Base-by-base conservation (phyloP, 2,888 invertebrate genomes). In the Amphipyra berbera region DNA sequence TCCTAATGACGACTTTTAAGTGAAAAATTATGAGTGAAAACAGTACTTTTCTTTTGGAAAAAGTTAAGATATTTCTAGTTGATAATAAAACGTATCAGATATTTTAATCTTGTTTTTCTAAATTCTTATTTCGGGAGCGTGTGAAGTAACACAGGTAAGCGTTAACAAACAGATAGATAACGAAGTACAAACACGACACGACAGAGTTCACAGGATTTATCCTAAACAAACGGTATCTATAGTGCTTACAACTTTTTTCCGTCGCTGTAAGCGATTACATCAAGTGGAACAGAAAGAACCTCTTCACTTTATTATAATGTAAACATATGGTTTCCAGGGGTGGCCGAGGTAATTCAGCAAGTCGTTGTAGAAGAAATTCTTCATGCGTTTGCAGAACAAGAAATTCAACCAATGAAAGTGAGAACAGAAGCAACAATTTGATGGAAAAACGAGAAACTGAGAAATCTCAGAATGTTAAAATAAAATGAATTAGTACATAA, bases 91-190 rank as follows among this genome's bases (percentile, higher is more conserved):
- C 9, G 45, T 55, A 66, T 65, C 66, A 37, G n/a, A 54, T 53
- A 40, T 37, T 48, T 50, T 48, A 46, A 73, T 59, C 47, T 48
- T 68, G 40, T 58, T 42, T 57, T 73, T 41, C 21, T 52, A 41
- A 45, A 59, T 37, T 73, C 15, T 50, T 49, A 42, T 40, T 74
- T 69, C 40, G 40, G 73, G 44, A 79, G 73, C 77, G 47, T 68
- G 68, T 62, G 64, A 64, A 60, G 37, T 42, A 56, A 61, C 35
- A 54, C 66, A 71, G 53, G 62, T 54, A 67, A 58, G 35, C 38
- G 40, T 45, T 21, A 21, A 48, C 58, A 79, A 73, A 68, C 52
- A 54, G 37, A 42, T 42, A 47, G 80, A 79, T 72, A 76, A 60
- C 64, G 13, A n/a, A 52, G 1, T n/a, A 49, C 58, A 57, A 61